phyloP scores from a whole-genome alignment of 92 coral and sea anemone genomes.

The Palythoa grandiflora region DNA sequence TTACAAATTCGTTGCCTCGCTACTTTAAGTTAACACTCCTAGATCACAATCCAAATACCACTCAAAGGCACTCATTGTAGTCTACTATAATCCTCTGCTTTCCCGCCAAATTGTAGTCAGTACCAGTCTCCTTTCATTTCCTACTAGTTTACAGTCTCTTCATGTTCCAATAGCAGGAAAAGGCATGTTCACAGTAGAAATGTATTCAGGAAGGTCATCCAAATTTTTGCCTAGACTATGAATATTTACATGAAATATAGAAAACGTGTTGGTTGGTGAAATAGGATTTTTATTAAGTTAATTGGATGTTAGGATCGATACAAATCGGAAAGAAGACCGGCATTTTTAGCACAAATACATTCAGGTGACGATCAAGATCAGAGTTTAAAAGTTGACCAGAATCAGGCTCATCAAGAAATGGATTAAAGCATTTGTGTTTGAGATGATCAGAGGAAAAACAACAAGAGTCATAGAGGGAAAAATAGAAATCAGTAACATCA shows the following conservation, averaged over 20 bases:
- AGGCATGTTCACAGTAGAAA: constrained; percentile 11
- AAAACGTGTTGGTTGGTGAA: not conserved
- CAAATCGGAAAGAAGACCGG: not conserved
- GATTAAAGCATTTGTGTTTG: constrained; percentile 22
- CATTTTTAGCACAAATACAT: not conserved
- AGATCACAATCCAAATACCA: too few species aligned
- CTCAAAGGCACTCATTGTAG: too few species aligned
- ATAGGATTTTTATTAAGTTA: too few species aligned
- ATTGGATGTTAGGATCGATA: too few species aligned
- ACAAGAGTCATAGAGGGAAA: constrained; percentile 32
- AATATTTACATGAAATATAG: constrained; percentile 16
- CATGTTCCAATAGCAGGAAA: constrained; percentile 14
- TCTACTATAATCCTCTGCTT: too few species aligned
- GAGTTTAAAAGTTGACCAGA: constrained; percentile 32
- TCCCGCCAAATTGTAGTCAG: too few species aligned
- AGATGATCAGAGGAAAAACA: constrained; percentile 21
- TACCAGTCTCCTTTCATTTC: too few species aligned
- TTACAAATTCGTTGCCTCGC: too few species aligned
- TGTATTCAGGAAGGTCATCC: constrained; percentile 26
- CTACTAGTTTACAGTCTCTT: too few species aligned
- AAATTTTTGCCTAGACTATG: constrained; percentile 12
- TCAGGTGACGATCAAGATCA: constrained; percentile 24
- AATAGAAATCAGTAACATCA: constrained; percentile 54
- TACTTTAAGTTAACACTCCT: too few species aligned
- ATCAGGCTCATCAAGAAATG: constrained; percentile 40